These are phyloP conservation scores for Enoplosus armatus DNA, from an alignment of 2,797 vertebrate species.

Conservation along the genomic window DNA sequence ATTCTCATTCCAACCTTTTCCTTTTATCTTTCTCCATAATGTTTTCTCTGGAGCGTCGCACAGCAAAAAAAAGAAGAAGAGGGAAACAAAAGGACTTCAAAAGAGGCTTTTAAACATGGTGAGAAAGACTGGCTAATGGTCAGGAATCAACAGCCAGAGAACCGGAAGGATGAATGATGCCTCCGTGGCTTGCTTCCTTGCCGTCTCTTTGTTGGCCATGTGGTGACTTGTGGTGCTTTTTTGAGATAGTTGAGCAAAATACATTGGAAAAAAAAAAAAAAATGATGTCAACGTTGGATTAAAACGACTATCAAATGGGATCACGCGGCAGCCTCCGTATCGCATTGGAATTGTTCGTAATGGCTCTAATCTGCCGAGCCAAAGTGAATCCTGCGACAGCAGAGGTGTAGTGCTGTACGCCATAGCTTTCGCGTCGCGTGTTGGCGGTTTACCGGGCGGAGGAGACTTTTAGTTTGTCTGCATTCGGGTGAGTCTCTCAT, in stretches of 20 bases:
- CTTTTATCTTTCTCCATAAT: constrained; percentile 66
- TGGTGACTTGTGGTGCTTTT: constrained; percentile 7
- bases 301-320: not conserved
- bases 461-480: no score
- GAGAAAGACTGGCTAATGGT: constrained; percentile 58
- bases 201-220: not conserved
- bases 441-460: no score
- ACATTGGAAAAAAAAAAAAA: not conserved
- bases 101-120: constrained; percentile 55
- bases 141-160: constrained; percentile 49
- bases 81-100: constrained; percentile 62
- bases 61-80: constrained; percentile 15
- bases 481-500: no score
- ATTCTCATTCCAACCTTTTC: constrained; percentile 47
- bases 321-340: not conserved
- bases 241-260: not conserved
- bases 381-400: not conserved
- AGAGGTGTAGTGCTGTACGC: not conserved
- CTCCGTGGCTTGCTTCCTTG: not conserved
- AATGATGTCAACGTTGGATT: not conserved
- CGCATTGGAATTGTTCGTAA: not conserved
- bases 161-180: constrained; percentile 33
- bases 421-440: no score
- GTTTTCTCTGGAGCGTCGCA: constrained; percentile 63
- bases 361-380: not conserved